Evolutionary conservation across 2,113 vertebrate genomes (phyloP).

Genomic region (Pao palembangensis): DNA sequence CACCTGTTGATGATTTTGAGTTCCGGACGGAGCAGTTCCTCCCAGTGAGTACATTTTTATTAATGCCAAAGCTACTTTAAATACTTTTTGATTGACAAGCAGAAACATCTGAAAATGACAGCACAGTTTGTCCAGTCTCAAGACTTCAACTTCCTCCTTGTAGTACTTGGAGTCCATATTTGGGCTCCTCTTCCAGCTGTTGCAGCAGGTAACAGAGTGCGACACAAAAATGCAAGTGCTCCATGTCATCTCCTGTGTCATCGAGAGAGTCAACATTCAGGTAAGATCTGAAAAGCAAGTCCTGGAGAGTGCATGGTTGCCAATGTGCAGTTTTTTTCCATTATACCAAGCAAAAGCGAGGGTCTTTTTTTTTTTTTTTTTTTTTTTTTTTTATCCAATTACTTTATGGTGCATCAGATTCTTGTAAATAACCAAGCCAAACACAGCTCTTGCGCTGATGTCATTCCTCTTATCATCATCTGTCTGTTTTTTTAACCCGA

Average conservation of each 20-base stretch:
- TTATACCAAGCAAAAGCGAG: no score
- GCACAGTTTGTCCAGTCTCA: neutral
- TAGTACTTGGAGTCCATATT: constrained; percentile 95
- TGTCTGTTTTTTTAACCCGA: constrained; percentile 7
- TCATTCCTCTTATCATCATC: constrained; percentile 25
- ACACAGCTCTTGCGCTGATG: constrained; percentile 27
- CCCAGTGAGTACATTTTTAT: constrained; percentile 78
- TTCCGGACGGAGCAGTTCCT: constrained; percentile 96
- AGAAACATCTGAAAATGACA: neutral
- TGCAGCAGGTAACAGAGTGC: constrained; percentile 95
- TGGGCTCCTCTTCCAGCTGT: constrained; percentile 88
- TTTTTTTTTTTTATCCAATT: no score
- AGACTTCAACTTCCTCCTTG: neutral
- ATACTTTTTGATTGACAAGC: neutral
- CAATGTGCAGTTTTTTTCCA: no score
- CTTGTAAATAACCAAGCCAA: constrained; percentile 24
- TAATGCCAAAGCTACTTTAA: neutral
- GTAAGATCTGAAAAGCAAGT: constrained; percentile 64
- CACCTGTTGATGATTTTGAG: constrained; percentile 97
- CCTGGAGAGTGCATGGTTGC: no score
- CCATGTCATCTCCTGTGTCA: constrained; percentile 95
- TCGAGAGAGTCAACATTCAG: constrained; percentile 93
- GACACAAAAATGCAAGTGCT: constrained; percentile 99
- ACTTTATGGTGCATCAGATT: no score
- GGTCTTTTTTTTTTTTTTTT: no score